A percentile compares a stretch with the other conserved stretches of the same genome.
Evolutionary conservation across 1,140 invertebrate genomes (phyloP).

Genomic region (Linepithema humile): DNA sequence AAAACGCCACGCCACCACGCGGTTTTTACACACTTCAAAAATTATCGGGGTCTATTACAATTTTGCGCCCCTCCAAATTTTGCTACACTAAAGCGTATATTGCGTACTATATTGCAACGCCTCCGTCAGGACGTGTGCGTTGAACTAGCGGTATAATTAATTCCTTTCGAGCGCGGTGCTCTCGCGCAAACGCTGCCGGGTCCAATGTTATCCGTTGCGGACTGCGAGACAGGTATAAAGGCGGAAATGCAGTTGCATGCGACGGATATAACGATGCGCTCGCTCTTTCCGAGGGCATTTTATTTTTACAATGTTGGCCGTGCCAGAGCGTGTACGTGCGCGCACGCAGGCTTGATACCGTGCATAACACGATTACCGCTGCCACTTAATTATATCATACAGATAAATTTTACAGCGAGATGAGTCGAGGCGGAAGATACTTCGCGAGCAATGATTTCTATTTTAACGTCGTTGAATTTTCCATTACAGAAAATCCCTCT

Average conservation of each 20-base stretch:
- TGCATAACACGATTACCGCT: slow-evolving; percentile 49
- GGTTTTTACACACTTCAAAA: no score
- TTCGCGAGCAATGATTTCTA: slow-evolving; percentile 55
- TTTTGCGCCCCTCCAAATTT: no score
- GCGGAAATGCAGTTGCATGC: slow-evolving; percentile 50
- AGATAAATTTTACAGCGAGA: slow-evolving; percentile 54
- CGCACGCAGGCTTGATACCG: slow-evolving; percentile 37
- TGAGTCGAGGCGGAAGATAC: slow-evolving; percentile 36
- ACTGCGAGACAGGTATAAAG: slow-evolving; percentile 43
- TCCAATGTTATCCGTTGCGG: slow-evolving; percentile 26
- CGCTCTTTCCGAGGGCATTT: slow-evolving; percentile 35
- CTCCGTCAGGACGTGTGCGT: background rate
- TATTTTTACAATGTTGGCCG: slow-evolving; percentile 46
- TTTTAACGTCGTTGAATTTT: slow-evolving; percentile 55
- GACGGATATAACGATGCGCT: slow-evolving; percentile 49
- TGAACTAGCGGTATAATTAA: slow-evolving; percentile 34
- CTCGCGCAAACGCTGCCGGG: slow-evolving; percentile 22
- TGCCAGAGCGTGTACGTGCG: background rate
- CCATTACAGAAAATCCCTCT: slow-evolving; percentile 57
- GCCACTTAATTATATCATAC: slow-evolving; percentile 57
- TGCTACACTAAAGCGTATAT: no score
- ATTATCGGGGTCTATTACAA: no score
- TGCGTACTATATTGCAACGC: no score
- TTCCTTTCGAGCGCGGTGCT: slow-evolving; percentile 10
- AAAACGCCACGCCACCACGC: no score